Evolutionary conservation across 35 echinoderm and acorn worm genomes (phyloP), one percentile per base, ranked within the genome.

Genomic region (Hemicentrotus pulcherrimus): DNA sequence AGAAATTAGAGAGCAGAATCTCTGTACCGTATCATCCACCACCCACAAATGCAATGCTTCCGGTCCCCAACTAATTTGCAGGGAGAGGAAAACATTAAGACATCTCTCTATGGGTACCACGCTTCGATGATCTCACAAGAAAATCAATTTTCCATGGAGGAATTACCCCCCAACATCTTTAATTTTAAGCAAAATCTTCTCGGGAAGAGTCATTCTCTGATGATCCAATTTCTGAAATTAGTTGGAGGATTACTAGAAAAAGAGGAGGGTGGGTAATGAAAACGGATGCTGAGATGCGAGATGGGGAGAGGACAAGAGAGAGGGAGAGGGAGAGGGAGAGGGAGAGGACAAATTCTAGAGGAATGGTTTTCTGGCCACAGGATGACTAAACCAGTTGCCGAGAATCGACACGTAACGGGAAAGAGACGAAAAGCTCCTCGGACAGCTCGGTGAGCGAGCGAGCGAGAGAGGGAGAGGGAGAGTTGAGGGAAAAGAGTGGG

Each of bases 151-250:
- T 45, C 32, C 88, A 47, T 33, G 88, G 88, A 30, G 32, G 88
- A 47, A 90, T 45, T 90, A 46, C 46, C 46, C 87, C 87, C 12
- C 46, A 47, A 33, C 88, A 90, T 90, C 88, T 90, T 90, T 47
- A 78, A 47, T 90, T 47, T 90, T 30, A 90, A 90, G 13, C 46
- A 89, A 6, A 6, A 78, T 78, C 46, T 90, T 90, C 32, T 45
- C 88, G 10, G 24, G 88, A 90, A 24, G 88, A 90, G 16, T 28
- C 88, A 45, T 47, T 41, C 32, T 90, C 46, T 90, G 32, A 90
- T 90, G 88, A 90, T 90, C 88, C 88, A 90, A 90, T 90, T 90
- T 90, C 32, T 15, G 46, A 90, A 90, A 90, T 90, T 90, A 90
- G 88, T 90, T 90, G 88, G 15, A 45, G 88, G 88, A 33, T 90